Evolutionary conservation across 2,797 vertebrate species (phyloP), one percentile per base, ranked within the genome.

Genomic region (Trematomus bernacchii): DNA sequence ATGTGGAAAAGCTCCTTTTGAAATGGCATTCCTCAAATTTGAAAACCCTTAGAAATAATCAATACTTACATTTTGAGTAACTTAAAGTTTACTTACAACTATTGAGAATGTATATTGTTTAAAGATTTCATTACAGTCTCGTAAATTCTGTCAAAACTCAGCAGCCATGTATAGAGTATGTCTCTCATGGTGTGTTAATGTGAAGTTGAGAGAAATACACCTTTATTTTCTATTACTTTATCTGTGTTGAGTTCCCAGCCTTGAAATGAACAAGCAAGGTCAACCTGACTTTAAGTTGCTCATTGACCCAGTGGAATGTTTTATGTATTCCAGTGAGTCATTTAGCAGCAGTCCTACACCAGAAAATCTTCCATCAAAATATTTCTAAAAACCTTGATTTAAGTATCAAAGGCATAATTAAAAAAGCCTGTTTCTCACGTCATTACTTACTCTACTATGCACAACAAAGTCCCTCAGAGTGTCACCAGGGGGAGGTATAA

Each of bases 401-500:
- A 58, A 77, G 30, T 30, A 30, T 30, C n/a, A n/a, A n/a, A n/a
- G n/a, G n/a, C n/a, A n/a, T n/a, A n/a, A n/a, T n/a, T n/a, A n/a
- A n/a, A n/a, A n/a, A n/a, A n/a, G n/a, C n/a, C n/a, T n/a, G n/a
- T n/a, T n/a, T n/a, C n/a, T n/a, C 4, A 44, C 19, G 7, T 15
- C 1, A 0, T 8, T n/a, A 21, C 6, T 1, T 61, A 0, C 13
- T 7, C 4, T 4, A 54, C 19, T 13, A 2, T 27, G 23, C 33
- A 23, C 6, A 2, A 18, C n/a, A 14, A 46, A 74, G 50, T 75
- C 18, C 13, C 59, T 37, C 27, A 54, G 21, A 19, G 2, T 40
- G 57, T 53, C 90, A 91, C 60, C 68, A 88, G 90, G 76, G 84
- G 86, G 88, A 47, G 86, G 40, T 71, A 79, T 47, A 79, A 63